These are phyloP conservation scores for Protosalanx chinensis DNA, from an alignment of 2,797 vertebrate species.

Conservation along the genomic window DNA sequence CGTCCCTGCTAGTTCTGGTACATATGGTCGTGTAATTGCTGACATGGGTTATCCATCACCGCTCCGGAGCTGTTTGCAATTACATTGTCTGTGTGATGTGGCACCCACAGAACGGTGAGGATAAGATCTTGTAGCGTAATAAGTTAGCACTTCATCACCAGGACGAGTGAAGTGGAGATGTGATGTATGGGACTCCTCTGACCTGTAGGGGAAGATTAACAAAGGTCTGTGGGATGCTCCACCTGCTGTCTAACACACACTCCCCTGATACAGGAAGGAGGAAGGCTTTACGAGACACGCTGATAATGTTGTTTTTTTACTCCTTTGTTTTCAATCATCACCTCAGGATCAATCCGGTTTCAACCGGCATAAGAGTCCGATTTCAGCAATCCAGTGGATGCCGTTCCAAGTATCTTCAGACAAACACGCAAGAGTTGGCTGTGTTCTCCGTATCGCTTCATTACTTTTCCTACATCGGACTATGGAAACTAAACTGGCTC, in stretches of 20 bases:
- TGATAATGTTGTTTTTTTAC: constrained; percentile 8
- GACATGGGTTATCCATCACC: constrained; percentile 29
- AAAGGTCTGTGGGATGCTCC: constrained; percentile 9
- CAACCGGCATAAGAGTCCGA: neutral
- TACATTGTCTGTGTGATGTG: constrained; percentile 30
- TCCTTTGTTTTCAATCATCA: constrained; percentile 18
- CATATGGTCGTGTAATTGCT: constrained; percentile 12
- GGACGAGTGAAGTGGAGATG: constrained; percentile 25
- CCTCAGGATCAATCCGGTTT: neutral
- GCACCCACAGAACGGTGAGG: constrained; percentile 13
- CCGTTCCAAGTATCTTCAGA: neutral
- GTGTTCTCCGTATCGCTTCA: too few species aligned
- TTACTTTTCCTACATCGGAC: neutral
- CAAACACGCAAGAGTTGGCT: neutral
- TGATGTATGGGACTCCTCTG: constrained; percentile 34
- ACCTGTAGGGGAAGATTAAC: constrained; percentile 37
- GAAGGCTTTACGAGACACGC: constrained; percentile 1
- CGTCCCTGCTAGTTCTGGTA: neutral
- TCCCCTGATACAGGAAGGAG: constrained; percentile 14
- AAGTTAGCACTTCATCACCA: constrained; percentile 38
- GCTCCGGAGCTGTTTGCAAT: constrained; percentile 26
- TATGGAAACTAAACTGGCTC: neutral
- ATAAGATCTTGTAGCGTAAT: constrained; percentile 36
- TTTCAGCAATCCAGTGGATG: neutral
- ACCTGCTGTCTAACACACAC: constrained; percentile 1